A percentile compares a stretch with the other conserved stretches of the same genome.
These are phyloP conservation scores for Noctuana brunneofusca DNA, from an alignment of 2,888 invertebrate species.

Conservation along the genomic window DNA sequence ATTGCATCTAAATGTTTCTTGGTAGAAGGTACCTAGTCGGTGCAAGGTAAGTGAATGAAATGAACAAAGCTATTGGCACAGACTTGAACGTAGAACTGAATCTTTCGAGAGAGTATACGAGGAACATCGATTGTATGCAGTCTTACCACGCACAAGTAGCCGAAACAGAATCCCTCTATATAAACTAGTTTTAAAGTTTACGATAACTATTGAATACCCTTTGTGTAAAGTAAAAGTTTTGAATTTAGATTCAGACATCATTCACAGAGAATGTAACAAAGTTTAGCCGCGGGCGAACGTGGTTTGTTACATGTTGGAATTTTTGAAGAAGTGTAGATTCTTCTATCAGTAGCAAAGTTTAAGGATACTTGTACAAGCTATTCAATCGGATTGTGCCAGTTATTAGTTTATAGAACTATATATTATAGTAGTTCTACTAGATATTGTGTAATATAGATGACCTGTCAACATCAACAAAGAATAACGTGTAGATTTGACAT, in stretches of 20 bases:
- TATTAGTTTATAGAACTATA: background rate
- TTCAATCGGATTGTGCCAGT: background rate
- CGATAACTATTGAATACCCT: slow-evolving; percentile 4
- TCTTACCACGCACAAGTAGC: no score
- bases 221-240: background rate
- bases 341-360: background rate
- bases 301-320: background rate
- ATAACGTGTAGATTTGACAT: no score
- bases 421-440: no score
- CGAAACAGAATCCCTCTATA: background rate
- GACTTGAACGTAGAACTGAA: no score
- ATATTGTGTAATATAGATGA: no score
- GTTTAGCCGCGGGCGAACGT: background rate
- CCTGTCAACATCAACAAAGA: no score
- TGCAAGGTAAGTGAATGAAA: no score
- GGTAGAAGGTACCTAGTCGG: no score
- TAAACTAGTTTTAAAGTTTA: background rate
- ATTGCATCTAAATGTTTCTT: no score
- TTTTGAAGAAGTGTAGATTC: background rate
- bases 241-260: slow-evolving; percentile 1
- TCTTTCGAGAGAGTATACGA: no score
- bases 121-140: no score
- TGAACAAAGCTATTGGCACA: no score
- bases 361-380: background rate
- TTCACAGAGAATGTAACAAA: slow-evolving; percentile 1